Evolutionary conservation across 1,140 invertebrate genomes (phyloP), one percentile per base, ranked within the genome.

Genomic region (Harlomillsia oculata): DNA sequence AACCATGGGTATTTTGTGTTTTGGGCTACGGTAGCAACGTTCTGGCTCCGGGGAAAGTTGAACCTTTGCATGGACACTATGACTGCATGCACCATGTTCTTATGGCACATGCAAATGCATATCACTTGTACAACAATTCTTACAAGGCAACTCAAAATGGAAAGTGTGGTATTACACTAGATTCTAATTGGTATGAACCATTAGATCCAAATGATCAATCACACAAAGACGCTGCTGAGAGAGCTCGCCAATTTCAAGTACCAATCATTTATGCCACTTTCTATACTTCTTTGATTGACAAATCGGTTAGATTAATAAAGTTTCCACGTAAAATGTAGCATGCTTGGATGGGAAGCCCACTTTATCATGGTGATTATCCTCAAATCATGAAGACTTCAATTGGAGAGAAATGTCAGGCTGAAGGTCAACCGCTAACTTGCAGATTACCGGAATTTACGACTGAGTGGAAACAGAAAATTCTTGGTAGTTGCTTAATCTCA

Each of bases 311-410:
- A 34, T 34, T 11, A 43, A 43, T 23, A 43, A 16, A 26, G 20
- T 14, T 32, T 36, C 39, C 26, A 34, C 6, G n/a, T n/a, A n/a
- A n/a, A n/a, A n/a, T n/a, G n/a, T n/a, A 60, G 50, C 49, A 52
- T 50, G 83, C 82, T 14, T 82, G 80, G 80, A 76, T 75, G 50
- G 74, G 77, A 0, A 69, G 83, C 66, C 80, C 80, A 18, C 77
- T 83, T 52, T 78, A 77, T 69, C 56, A 72, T 2, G 82, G 82
- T 0, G 62, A 70, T 46, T 73, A 72, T 46, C 72, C 72, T 6
- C 64, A 65, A 4, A 60, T 72, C 29, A 66, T 69, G 65, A 58
- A 59, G 36, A 43, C 53, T 23, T 29, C 45, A 11, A 54, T 67
- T 9, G 56, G 61, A 37, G 43, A 30, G 16, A 64, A 62, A 30